These are phyloP conservation scores for Columba janthina DNA, from an alignment of 2,113 vertebrate species.

Conservation along the genomic window DNA sequence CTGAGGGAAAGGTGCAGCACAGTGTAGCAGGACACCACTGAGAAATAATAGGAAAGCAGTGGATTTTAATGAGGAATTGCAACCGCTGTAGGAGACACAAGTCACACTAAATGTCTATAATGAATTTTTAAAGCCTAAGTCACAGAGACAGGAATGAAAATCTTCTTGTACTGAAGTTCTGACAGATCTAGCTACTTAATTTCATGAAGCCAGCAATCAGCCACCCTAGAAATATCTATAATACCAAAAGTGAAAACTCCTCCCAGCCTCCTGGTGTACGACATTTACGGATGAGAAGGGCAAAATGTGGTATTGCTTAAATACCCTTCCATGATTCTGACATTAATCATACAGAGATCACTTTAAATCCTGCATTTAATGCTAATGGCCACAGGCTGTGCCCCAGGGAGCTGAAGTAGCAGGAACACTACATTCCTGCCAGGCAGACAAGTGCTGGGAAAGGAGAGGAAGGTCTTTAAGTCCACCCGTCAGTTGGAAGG, in stretches of 20 bases:
- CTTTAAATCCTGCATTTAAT: neutral
- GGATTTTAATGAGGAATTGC: neutral
- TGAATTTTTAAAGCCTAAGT: neutral
- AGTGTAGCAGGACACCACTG: neutral
- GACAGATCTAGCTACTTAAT: neutral
- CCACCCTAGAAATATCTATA: neutral
- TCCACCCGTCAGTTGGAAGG: neutral
- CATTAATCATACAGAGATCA: too few species aligned
- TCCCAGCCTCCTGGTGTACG: rapidly evolving
- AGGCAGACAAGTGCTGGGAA: neutral
- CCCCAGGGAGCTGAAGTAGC: neutral
- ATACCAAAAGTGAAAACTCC: neutral
- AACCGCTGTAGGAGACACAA: neutral
- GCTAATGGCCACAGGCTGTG: rapidly evolving
- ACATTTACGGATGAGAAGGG: neutral
- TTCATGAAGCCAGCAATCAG: neutral
- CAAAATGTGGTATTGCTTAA: neutral
- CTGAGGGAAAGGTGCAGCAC: neutral
- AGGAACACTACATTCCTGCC: neutral
- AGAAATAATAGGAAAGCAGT: neutral
- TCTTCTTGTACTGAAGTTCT: neutral
- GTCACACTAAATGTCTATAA: neutral
- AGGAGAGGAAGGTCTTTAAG: neutral
- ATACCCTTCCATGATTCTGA: neutral
- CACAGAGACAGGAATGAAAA: neutral